Conservation (phyloP, 2,113 vertebrate genomes). For the Antechinus flavipes region DNA sequence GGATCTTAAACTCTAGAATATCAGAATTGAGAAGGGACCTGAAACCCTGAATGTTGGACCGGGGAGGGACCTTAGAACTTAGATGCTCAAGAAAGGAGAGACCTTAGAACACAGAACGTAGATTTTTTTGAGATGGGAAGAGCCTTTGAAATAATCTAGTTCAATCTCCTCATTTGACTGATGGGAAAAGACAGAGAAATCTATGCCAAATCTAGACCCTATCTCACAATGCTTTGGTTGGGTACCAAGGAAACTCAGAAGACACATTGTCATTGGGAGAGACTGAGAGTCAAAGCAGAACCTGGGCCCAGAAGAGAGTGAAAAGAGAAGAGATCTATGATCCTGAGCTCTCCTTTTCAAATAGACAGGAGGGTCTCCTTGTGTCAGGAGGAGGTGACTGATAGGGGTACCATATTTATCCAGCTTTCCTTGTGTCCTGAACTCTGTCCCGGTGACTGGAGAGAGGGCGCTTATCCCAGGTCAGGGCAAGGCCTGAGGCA, state of each 20-base stretch:
- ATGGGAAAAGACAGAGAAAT: too few species aligned
- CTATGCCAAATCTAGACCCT: not conserved
- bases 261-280: not conserved
- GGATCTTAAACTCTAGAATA: too few species aligned
- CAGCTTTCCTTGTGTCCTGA: constrained; percentile 76
- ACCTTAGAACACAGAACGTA: not conserved
- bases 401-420: constrained; percentile 78
- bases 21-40: too few species aligned
- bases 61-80: not conserved
- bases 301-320: not conserved
- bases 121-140: not conserved
- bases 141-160: not conserved
- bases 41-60: not conserved
- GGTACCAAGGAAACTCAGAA: not conserved
- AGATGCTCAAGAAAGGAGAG: not conserved
- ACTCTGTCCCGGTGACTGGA: constrained; percentile 78
- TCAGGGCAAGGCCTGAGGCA: constrained; percentile 85
- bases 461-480: constrained; percentile 83
- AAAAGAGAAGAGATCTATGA: not conserved
- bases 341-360: constrained; percentile 1
- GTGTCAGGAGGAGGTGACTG: constrained; percentile 41
- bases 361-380: constrained; percentile 48
- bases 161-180: not conserved
- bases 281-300: constrained; percentile 15
- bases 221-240: not conserved